Evolutionary conservation across 2,888 invertebrate genomes (phyloP).

Genomic region (Liopterus haemorrhoidalis): DNA sequence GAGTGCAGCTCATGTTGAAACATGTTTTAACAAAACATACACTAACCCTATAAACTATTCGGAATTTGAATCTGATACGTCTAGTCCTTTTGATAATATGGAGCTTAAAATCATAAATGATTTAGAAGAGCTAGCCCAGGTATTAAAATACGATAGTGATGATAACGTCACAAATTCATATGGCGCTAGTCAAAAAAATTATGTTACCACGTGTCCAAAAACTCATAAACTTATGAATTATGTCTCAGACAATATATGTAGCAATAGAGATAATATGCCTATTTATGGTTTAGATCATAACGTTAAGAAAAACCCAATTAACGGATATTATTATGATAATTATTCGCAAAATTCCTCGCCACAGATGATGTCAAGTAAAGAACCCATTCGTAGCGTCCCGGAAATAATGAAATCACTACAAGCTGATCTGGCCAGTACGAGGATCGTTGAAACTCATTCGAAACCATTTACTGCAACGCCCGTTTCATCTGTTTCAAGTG

Average conservation of each 20-base stretch:
- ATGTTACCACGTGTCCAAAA: conserved; percentile 20
- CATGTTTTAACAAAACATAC: no score
- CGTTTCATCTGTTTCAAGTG: conserved; percentile 8
- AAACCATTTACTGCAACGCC: not conserved
- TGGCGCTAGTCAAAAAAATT: conserved; percentile 17
- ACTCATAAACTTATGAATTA: conserved; percentile 25
- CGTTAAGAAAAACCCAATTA: conserved; percentile 9
- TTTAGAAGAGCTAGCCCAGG: conserved; percentile 82
- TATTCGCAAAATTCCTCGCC: conserved; percentile 10
- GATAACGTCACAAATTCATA: conserved; percentile 21
- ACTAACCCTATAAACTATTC: conserved; percentile 48
- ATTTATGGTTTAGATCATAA: conserved; percentile 2
- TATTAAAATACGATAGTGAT: conserved; percentile 48
- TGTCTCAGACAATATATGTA: conserved; percentile 26
- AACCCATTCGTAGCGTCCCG: conserved; percentile 55
- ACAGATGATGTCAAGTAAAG: conserved; percentile 3
- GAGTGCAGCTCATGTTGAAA: no score
- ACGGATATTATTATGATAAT: conserved; percentile 17
- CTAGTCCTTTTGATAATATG: conserved; percentile 89
- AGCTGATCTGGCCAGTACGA: conserved; percentile 52
- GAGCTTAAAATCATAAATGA: conserved; percentile 90
- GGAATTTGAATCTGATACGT: conserved; percentile 88
- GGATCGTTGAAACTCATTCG: conserved; percentile 34
- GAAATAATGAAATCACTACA: conserved; percentile 70
- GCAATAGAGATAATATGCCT: conserved; percentile 31